These are phyloP conservation scores for Salminus brasiliensis DNA, from an alignment of 2,113 vertebrate species.

Conservation along the genomic window DNA sequence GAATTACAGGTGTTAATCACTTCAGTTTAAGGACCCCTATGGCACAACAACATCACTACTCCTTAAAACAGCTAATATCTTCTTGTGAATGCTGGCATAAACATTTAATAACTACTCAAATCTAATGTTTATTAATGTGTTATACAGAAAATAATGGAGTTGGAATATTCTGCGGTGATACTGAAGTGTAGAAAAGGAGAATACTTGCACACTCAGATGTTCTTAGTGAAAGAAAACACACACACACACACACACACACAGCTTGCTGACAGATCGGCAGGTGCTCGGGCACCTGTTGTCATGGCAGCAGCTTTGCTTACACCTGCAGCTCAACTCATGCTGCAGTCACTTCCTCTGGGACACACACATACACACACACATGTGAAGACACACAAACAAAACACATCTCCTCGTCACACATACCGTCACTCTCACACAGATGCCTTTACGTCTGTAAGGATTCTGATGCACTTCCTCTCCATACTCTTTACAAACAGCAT, in stretches of 20 bases:
- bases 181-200: conserved; percentile 8
- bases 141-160: too few species aligned
- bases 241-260: conserved; percentile 36
- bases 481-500: neutral
- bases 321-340: conserved; percentile 43
- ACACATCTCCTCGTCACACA: conserved; percentile 3
- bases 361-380: conserved; percentile 35
- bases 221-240: conserved; percentile 12
- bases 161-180: too few species aligned
- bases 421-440: neutral
- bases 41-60: too few species aligned
- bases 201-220: neutral
- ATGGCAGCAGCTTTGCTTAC: conserved; percentile 24
- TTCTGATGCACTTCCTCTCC: neutral
- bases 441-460: neutral
- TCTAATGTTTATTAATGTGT: too few species aligned
- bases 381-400: conserved; percentile 8
- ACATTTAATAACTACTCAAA: too few species aligned
- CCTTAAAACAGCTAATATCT: too few species aligned
- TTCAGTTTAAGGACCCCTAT: too few species aligned
- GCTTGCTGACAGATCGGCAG: conserved; percentile 39
- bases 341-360: conserved; percentile 30
- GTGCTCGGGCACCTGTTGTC: conserved; percentile 55
- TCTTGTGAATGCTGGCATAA: too few species aligned
- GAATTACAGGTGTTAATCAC: too few species aligned